These are phyloP conservation scores for Calameuta idolon DNA, from an alignment of 2,888 invertebrate species.

Conservation along the genomic window DNA sequence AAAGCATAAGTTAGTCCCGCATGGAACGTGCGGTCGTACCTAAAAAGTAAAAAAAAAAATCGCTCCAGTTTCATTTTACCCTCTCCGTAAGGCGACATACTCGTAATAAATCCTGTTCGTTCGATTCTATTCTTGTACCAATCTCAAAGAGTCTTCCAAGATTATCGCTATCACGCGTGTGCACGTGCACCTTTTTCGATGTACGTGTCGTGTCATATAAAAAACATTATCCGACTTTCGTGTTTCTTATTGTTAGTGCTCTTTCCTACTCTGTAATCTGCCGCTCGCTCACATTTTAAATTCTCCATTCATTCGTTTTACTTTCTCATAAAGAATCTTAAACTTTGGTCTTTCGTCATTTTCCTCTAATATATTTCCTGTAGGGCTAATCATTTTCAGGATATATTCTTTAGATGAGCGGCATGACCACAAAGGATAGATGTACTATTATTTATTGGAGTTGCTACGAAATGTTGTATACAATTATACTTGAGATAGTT, in stretches of 20 bases:
- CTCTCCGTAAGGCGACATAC: not conserved
- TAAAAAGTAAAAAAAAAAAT: not conserved
- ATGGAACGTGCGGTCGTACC: not conserved
- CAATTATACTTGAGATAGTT: not conserved
- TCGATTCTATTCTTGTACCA: conserved; percentile 61
- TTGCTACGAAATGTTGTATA: not conserved
- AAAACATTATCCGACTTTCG: not conserved
- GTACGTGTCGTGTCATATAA: not conserved
- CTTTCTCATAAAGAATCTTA: not conserved
- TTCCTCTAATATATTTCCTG: not conserved
- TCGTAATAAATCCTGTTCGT: conserved; percentile 29
- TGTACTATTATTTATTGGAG: not conserved
- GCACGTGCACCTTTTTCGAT: not conserved
- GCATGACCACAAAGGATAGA: not conserved
- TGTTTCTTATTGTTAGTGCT: not conserved
- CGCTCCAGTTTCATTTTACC: not conserved
- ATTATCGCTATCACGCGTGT: conserved; percentile 25
- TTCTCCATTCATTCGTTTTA: not conserved
- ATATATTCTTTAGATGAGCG: not conserved
- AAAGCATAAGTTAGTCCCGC: not conserved
- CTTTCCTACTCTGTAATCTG: not conserved
- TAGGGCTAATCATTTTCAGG: not conserved
- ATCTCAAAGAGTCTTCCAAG: conserved; percentile 45
- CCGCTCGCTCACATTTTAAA: not conserved
- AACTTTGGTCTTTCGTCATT: not conserved